Evolutionary conservation across 2,888 invertebrate genomes (phyloP), one percentile per base, ranked within the genome.

Genomic region (Fabriciana adippe): DNA sequence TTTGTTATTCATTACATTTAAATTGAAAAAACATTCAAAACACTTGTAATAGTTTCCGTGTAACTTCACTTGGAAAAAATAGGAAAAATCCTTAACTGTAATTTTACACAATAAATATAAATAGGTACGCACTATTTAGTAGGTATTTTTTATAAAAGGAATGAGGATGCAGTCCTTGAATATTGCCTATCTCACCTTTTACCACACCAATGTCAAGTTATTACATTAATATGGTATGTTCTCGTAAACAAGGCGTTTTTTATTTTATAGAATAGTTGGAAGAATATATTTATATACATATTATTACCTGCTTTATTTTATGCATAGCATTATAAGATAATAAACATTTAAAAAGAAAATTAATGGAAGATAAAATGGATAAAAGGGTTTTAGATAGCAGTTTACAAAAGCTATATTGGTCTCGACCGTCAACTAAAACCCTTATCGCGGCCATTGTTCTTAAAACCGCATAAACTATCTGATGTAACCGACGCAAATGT

Each of bases 91-190:
- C 54, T 11, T 54, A 14, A 26, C 54, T 54, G 21, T 13, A 14
- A 54, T 54, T 13, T 41, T 41, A 8, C 35, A 2, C 35, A 8
- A 41, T 41, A 41, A 41, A 11, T 41, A 41, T 2, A 41, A 8
- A 41, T 41, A 11, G 11, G 11, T 41, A 41, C 35, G 11, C 11
- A 41, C 35, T 35, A 8, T 35, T 6, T 35, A 35, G 8, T 35
- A 35, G 8, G 8, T 35, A 35, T 6, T 35, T 55, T 55, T 60
- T 61, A 55, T 69, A 64, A 50, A 54, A 53, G 62, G 67, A 69
- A 64, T 72, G 56, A 63, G 67, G 65, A 71, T 69, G 55, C 48
- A 64, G 71, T 71, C 67, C 69, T 69, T 71, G 69, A 64, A 41
- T 47, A 55, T 35, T 18, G 68, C 64, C 69, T 67, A 68, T 68